A percentile compares a stretch with the other conserved stretches of the same genome.
phyloP scores from a whole-genome alignment of 2,888 invertebrate species.

The Andrena bicolor region DNA sequence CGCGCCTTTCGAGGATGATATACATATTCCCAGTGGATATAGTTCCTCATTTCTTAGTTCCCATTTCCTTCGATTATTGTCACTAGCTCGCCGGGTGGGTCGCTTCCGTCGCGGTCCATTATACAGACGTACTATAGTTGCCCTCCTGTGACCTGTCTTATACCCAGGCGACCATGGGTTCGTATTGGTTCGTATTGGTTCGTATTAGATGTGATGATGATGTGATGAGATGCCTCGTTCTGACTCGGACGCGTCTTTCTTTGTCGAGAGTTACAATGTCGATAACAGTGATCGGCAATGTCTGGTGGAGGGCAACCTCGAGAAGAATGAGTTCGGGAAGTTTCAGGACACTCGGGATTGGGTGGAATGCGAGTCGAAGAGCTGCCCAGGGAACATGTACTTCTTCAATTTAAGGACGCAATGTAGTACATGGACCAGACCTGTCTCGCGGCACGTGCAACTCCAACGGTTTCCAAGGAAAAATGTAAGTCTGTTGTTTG shows the following conservation, averaged over 20 bases:
- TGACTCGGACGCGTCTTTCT: not conserved
- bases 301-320: not conserved
- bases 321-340: slow-evolving; percentile 60
- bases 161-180: not conserved
- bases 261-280: not conserved
- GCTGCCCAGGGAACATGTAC: slow-evolving; percentile 63
- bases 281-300: too few relatives aligned
- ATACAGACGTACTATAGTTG: not conserved
- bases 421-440: slow-evolving; percentile 69
- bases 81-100: not conserved
- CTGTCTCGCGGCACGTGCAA: slow-evolving; percentile 57
- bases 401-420: slow-evolving; percentile 68
- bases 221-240: not conserved
- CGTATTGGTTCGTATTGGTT: too few relatives aligned
- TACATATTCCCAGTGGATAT: not conserved
- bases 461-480: slow-evolving; percentile 47
- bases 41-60: too few relatives aligned
- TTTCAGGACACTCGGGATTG: slow-evolving; percentile 70
- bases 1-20: not conserved
- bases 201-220: too few relatives aligned
- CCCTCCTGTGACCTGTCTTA: not conserved
- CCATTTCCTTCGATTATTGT: not conserved
- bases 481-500: slow-evolving; percentile 17
- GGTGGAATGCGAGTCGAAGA: slow-evolving; percentile 74
- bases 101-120: not conserved